Evolutionary conservation across 2,888 invertebrate species (phyloP), one percentile per base, ranked within the genome.

Genomic region (Parnassius apollo): DNA sequence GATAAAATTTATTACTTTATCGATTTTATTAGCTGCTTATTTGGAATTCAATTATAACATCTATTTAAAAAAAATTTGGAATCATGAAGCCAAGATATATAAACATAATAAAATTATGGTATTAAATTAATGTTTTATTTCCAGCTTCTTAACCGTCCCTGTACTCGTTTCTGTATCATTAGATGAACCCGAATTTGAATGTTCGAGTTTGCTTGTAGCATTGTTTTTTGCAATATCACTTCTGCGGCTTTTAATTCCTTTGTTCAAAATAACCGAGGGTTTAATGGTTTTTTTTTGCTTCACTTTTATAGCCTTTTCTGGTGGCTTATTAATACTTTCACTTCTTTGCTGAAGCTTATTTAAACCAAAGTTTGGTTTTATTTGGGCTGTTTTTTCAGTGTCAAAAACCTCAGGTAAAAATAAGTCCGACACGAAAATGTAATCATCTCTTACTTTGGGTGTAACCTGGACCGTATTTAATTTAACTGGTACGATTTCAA

Each of bases 151-250:
- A 0, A 92, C 92, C 45, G 92, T 92, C 1, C 88, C 92, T 10
- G 91, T 92, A 75, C 92, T 92, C 8, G 87, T 81, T 80, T 91
- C 92, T 49, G 92, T 92, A 65, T 92, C 92, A 73, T 93, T 93
- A 1, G 94, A 92, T 9, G 92, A 94, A 66, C 93, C 93, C 9
- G 93, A 93, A 76, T 92, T 93, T 10, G 93, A 93, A 81, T 92
- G 88, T 75, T 92, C 91, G 69, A 87, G 77, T 69, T 82, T 83
- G 64, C 73, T 80, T 57, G 72, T 65, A 73, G 66, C 71, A 70
- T 80, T 83, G 64, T 57, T 75, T 68, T 68, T 80, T 66, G 76
- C 73, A 73, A 73, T 77, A 63, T 66, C 71, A 66, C 69, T 76
- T 71, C 76, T 85, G 9, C 53, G 48, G 54, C 69, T 75, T 67